These are phyloP conservation scores for Siniperca chuatsi DNA, from an alignment of 2,113 vertebrate genomes.

Conservation along the genomic window DNA sequence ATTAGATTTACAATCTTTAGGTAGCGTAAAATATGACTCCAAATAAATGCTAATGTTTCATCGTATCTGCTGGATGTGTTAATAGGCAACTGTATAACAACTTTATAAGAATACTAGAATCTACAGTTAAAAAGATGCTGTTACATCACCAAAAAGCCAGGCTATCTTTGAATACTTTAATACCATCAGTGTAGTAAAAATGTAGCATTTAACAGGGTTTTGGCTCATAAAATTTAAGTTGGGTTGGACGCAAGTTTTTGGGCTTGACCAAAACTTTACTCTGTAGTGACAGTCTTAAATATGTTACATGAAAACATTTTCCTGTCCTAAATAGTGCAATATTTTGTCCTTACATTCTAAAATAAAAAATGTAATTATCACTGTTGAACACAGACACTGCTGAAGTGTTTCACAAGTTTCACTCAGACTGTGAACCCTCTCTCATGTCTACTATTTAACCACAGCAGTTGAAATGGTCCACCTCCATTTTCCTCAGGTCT, in stretches of 20 bases:
- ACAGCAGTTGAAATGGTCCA: constrained; percentile 20
- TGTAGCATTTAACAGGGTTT: not conserved
- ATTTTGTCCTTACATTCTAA: not conserved
- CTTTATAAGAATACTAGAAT: no score
- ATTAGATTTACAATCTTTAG: no score
- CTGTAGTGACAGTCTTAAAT: not conserved
- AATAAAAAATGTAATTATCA: not conserved
- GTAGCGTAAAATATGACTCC: no score
- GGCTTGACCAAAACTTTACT: not conserved
- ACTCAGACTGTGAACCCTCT: not conserved
- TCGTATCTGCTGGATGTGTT: no score
- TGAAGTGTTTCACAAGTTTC: constrained; percentile 3
- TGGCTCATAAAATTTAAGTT: not conserved
- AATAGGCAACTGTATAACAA: no score
- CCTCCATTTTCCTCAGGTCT: constrained; percentile 4
- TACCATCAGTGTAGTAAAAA: not conserved
- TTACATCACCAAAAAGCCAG: no score
- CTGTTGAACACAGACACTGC: not conserved
- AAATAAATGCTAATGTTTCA: no score
- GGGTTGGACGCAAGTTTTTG: not conserved
- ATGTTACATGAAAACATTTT: not conserved
- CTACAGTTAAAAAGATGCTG: no score
- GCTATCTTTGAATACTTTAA: no score
- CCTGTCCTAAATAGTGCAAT: not conserved
- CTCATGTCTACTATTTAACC: not conserved